Conservation (phyloP, 30 jellyfish, hydroid and myxozoan genomes). For the Mastigias papua region DNA sequence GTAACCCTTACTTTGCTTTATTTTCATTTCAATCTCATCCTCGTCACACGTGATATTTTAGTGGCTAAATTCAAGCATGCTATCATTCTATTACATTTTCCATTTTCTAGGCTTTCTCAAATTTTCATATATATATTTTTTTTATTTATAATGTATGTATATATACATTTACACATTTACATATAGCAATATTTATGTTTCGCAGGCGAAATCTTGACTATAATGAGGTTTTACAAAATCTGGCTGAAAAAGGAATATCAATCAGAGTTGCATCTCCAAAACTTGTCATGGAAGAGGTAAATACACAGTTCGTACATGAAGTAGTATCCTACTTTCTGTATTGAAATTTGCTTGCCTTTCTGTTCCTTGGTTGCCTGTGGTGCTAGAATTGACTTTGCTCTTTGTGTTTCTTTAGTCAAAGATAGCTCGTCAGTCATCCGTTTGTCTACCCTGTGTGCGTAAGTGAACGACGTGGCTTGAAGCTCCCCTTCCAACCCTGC, state of each 20-base stretch:
- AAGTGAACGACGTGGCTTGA: conserved; percentile 8
- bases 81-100: too few relatives aligned
- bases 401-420: too few relatives aligned
- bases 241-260: conserved; percentile 87
- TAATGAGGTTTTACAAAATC: conserved; percentile 75
- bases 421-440: neutral
- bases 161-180: too few relatives aligned
- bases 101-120: too few relatives aligned
- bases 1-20: conserved; percentile 21
- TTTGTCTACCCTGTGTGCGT: neutral
- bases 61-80: too few relatives aligned
- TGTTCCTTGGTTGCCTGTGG: too few relatives aligned
- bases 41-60: too few relatives aligned
- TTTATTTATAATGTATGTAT: too few relatives aligned
- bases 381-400: too few relatives aligned
- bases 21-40: neutral
- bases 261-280: conserved; percentile 99
- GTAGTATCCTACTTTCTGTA: neutral
- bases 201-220: conserved; percentile 96
- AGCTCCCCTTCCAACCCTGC: neutral
- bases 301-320: too few relatives aligned
- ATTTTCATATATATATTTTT: too few relatives aligned
- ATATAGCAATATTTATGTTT: too few relatives aligned
- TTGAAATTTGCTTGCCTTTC: neutral
- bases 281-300: conserved; percentile 97